Evolutionary conservation across 2,888 invertebrate genomes (phyloP).

Genomic region (Thymelicus acteon): DNA sequence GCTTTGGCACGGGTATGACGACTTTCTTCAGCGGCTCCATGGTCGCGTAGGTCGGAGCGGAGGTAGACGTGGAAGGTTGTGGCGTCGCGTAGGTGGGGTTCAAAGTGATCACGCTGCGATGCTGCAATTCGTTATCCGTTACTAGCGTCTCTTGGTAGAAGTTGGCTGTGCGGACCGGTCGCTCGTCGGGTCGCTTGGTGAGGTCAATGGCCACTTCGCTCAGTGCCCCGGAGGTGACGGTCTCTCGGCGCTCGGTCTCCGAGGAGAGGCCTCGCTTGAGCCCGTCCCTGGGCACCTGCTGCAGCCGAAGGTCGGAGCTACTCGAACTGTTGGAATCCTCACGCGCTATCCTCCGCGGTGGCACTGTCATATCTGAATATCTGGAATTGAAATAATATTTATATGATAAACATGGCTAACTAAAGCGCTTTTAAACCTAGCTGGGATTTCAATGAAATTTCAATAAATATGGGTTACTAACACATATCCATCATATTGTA

Average conservation of each 20-base stretch:
- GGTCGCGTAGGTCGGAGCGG: conserved; percentile 52
- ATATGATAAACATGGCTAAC: too few species aligned
- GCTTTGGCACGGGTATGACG: conserved; percentile 57
- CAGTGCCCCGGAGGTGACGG: conserved; percentile 57
- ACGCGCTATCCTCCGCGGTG: conserved; percentile 63
- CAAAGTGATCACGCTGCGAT: conserved; percentile 69
- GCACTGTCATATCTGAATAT: conserved; percentile 64
- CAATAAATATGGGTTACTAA: too few species aligned
- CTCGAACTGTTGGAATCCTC: conserved; percentile 74
- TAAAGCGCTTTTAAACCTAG: too few species aligned
- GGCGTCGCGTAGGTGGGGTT: conserved; percentile 74
- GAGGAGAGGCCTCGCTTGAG: conserved; percentile 53
- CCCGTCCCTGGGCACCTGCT: conserved; percentile 45
- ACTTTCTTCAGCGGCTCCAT: conserved; percentile 57
- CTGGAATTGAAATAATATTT: conserved; percentile 47
- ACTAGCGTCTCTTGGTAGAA: conserved; percentile 76
- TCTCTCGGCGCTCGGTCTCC: conserved; percentile 59
- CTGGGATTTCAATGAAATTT: too few species aligned
- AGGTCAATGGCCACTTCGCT: conserved; percentile 63
- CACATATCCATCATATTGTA: too few species aligned
- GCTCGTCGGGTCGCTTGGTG: conserved; percentile 54
- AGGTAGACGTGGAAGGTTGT: conserved; percentile 71
- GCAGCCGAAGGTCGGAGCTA: conserved; percentile 58
- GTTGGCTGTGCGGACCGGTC: conserved; percentile 64
- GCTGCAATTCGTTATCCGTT: conserved; percentile 57